Percentiles rank a stretch among this genome's conserved stretches.
Evolutionary conservation across 2,888 invertebrate genomes (phyloP).

Genomic region (Gymnoscelis rufifasciata): DNA sequence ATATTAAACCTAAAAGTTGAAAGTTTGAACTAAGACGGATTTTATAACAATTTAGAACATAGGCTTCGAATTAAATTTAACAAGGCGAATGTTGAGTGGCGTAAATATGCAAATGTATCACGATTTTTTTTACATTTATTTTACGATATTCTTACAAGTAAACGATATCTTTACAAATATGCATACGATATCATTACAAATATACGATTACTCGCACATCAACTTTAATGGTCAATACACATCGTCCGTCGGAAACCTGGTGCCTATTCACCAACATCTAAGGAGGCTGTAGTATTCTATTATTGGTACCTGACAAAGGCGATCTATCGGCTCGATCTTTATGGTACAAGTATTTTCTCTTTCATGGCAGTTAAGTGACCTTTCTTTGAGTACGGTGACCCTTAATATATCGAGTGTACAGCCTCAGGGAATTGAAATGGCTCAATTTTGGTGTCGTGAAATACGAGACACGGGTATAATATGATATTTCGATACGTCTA

Average conservation of each 20-base stretch:
- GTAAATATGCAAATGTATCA: too few species aligned
- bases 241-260: not conserved
- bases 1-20: too few species aligned
- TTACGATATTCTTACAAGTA: too few species aligned
- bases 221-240: too few species aligned
- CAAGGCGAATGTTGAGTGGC: too few species aligned
- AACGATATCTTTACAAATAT: too few species aligned
- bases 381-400: slow-evolving; percentile 19
- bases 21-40: too few species aligned
- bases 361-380: slow-evolving; percentile 15
- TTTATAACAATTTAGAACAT: too few species aligned
- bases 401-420: slow-evolving; percentile 34
- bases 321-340: slow-evolving; percentile 13
- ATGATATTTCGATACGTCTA: slow-evolving; percentile 25
- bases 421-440: slow-evolving; percentile 38
- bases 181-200: too few species aligned
- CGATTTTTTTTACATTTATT: too few species aligned
- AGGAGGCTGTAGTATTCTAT: not conserved
- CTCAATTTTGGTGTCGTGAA: slow-evolving; percentile 42
- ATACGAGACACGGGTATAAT: slow-evolving; percentile 37
- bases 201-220: too few species aligned
- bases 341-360: slow-evolving; percentile 9
- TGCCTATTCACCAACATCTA: slow-evolving; percentile 6
- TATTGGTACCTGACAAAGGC: slow-evolving; percentile 12
- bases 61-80: too few species aligned